A percentile compares a stretch with the other conserved stretches of the same genome.
These are phyloP conservation scores for Emydocephalus ijimae DNA, from an alignment of 2,113 vertebrate genomes.

Conservation along the genomic window DNA sequence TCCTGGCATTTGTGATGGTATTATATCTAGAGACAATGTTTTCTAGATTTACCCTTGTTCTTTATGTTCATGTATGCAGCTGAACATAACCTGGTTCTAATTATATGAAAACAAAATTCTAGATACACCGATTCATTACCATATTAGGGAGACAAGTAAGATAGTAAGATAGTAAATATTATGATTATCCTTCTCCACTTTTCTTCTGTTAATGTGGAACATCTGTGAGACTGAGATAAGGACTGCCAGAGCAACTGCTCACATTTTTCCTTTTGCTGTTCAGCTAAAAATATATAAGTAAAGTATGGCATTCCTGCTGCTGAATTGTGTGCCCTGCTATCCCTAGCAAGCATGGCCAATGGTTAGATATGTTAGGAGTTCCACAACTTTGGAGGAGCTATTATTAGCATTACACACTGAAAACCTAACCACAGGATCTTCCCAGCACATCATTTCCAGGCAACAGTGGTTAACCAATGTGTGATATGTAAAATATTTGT, in stretches of 20 bases:
- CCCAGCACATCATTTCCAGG: background rate
- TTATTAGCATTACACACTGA: background rate
- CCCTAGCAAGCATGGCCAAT: background rate
- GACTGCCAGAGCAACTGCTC: background rate
- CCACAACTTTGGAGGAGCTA: background rate
- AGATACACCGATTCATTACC: background rate
- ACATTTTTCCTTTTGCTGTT: background rate
- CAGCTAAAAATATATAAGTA: background rate
- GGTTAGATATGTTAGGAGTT: background rate
- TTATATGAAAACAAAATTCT: background rate
- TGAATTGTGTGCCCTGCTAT: background rate
- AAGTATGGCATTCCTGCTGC: background rate
- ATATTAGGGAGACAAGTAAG: background rate
- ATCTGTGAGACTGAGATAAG: background rate
- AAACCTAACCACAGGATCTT: background rate
- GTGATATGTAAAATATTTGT: background rate
- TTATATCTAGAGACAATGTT: slow-evolving; percentile 26
- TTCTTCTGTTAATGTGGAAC: background rate
- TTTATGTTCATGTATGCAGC: background rate
- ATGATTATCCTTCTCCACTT: background rate
- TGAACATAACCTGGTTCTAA: background rate
- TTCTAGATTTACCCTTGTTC: background rate
- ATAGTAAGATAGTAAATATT: background rate
- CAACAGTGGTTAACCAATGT: background rate
- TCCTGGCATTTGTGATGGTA: background rate